A percentile compares a stretch with the other conserved stretches of the same genome.
phyloP scores from a whole-genome alignment of 1,140 invertebrate species.

The Bacillus rossius region DNA sequence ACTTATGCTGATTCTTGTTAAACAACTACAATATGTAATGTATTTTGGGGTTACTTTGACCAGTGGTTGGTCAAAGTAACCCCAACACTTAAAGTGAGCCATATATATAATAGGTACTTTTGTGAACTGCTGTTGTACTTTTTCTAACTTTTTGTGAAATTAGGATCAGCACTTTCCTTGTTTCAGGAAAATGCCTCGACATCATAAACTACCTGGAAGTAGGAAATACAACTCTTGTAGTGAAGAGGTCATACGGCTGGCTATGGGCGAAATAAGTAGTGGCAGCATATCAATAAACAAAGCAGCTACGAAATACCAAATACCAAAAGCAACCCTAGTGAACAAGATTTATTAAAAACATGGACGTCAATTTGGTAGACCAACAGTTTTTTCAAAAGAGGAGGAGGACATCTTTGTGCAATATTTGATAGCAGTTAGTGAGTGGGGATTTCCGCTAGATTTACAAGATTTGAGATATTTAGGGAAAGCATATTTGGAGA shows the following conservation, averaged over 20 bases:
- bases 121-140: too few relatives aligned
- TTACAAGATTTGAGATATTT: slow-evolving; percentile 23
- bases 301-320: slow-evolving; percentile 11
- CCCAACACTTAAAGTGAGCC: too few relatives aligned
- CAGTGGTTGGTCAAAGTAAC: too few relatives aligned
- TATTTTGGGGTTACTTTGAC: slow-evolving; percentile 2
- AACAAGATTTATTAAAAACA: too few relatives aligned
- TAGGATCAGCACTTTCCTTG: slow-evolving; percentile 1
- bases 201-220: slow-evolving; percentile 3
- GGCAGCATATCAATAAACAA: slow-evolving; percentile 11
- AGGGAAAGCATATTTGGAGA: slow-evolving; percentile 30
- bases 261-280: background rate
- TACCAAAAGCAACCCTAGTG: too few relatives aligned
- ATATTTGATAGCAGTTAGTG: slow-evolving; percentile 2
- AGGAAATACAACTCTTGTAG: slow-evolving; percentile 14
- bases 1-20: slow-evolving; percentile 11
- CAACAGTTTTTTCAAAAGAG: background rate
- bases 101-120: too few relatives aligned
- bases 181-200: slow-evolving; percentile 9
- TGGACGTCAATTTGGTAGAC: background rate
- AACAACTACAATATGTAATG: background rate
- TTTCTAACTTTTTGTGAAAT: too few relatives aligned
- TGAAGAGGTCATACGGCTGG: slow-evolving; percentile 5
- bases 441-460: slow-evolving; percentile 33
- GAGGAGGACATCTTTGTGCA: background rate